Conservation (phyloP, 1,140 invertebrate species). For the Bombus ignitus region DNA sequence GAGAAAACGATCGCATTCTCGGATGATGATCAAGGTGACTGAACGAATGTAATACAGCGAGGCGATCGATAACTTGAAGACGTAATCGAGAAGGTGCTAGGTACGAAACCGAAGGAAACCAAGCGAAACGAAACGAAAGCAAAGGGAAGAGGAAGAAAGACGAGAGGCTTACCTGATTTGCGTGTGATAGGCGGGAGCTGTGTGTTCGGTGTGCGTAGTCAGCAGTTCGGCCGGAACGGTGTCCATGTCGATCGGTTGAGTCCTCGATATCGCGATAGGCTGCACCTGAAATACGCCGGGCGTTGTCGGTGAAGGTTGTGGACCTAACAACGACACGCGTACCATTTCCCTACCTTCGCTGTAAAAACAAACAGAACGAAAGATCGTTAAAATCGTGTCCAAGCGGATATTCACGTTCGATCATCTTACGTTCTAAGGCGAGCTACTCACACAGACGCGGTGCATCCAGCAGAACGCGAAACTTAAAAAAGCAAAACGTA, state of each 20-base stretch:
- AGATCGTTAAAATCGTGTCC: not conserved
- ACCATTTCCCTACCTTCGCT: conserved; percentile 82
- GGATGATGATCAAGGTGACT: too few species aligned
- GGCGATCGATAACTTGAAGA: not conserved
- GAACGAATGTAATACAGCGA: not conserved
- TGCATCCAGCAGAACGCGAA: too few species aligned
- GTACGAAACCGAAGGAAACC: not conserved
- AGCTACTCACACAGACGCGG: too few species aligned
- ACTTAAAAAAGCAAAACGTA: too few species aligned
- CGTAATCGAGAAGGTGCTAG: not conserved
- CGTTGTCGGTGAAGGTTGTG: conserved; percentile 79
- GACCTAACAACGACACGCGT: conserved; percentile 79
- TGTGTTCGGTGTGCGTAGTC: conserved; percentile 81
- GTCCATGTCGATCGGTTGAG: conserved; percentile 74
- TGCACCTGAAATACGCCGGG: conserved; percentile 80
- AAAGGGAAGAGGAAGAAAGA: not conserved
- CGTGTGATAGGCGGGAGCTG: conserved; percentile 79
- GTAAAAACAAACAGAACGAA: conserved; percentile 53
- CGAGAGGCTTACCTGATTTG: conserved; percentile 76
- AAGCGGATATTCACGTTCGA: too few species aligned
- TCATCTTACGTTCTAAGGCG: too few species aligned
- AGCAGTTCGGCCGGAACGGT: conserved; percentile 79
- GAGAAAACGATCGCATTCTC: too few species aligned
- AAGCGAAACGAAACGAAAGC: not conserved
- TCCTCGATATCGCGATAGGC: conserved; percentile 71